phyloP scores from a whole-genome alignment of 2,888 invertebrate genomes.

The Dorcus hopei region DNA sequence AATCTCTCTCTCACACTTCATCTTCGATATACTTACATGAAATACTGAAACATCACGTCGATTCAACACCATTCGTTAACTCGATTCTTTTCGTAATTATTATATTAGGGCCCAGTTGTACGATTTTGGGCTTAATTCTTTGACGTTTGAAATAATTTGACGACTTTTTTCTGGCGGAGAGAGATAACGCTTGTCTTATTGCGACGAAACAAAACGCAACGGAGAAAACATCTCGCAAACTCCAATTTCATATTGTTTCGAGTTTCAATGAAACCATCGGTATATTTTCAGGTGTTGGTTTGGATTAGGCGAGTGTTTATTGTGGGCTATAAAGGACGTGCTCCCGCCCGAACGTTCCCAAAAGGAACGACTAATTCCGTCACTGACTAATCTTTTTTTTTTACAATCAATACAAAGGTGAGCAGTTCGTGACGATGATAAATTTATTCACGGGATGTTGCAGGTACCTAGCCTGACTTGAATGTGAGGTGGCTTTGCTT shows the following conservation, averaged over 20 bases:
- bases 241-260: too few species aligned
- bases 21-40: not conserved
- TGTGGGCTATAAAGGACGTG: not conserved
- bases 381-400: not conserved
- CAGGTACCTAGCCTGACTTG: slow-evolving; percentile 25
- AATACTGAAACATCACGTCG: not conserved
- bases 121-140: too few species aligned
- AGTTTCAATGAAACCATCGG: too few species aligned
- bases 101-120: too few species aligned
- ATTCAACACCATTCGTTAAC: not conserved
- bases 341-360: not conserved
- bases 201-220: too few species aligned
- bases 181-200: too few species aligned
- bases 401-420: not conserved
- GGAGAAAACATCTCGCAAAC: too few species aligned
- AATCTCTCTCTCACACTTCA: not conserved
- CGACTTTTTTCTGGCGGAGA: too few species aligned
- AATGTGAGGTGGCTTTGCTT: slow-evolving; percentile 21
- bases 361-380: too few species aligned
- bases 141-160: too few species aligned
- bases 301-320: not conserved
- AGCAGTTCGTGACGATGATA: slow-evolving; percentile 2
- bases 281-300: too few species aligned
- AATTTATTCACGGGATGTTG: slow-evolving; percentile 27
- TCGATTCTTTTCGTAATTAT: too few species aligned